A percentile compares a stretch with the other conserved stretches of the same genome.
Evolutionary conservation across 2,888 invertebrate genomes (phyloP).

Genomic region (Dioctria linearis): DNA sequence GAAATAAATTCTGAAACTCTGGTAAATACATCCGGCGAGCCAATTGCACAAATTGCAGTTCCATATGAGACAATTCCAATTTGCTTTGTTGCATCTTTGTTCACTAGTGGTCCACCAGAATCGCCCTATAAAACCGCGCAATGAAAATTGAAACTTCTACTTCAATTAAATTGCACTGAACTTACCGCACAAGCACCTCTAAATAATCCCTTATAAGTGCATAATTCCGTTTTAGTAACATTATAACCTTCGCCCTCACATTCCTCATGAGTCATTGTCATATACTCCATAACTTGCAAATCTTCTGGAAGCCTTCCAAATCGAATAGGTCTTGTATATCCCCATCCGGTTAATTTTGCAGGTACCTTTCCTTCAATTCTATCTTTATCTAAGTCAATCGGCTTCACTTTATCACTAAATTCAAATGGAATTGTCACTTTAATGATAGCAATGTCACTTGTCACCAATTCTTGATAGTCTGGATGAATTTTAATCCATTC

Average conservation of each 20-base stretch:
- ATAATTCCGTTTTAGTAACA: constrained; percentile 67
- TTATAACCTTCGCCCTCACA: constrained; percentile 66
- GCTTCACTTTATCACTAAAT: constrained; percentile 66
- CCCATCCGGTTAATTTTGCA: constrained; percentile 68
- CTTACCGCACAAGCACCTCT: constrained; percentile 64
- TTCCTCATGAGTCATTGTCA: constrained; percentile 65
- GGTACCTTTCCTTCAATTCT: constrained; percentile 65
- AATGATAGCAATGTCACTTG: constrained; percentile 68
- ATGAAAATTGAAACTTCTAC: constrained; percentile 42
- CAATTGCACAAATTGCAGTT: constrained; percentile 59
- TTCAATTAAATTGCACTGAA: constrained; percentile 30
- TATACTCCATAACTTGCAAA: constrained; percentile 66
- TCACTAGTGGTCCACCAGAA: constrained; percentile 69
- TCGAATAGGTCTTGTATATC: constrained; percentile 67
- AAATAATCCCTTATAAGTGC: constrained; percentile 64
- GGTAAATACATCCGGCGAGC: constrained; percentile 68
- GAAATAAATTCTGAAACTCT: constrained; percentile 66
- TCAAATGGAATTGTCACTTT: constrained; percentile 65
- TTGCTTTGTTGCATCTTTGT: constrained; percentile 61
- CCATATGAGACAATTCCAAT: constrained; percentile 69
- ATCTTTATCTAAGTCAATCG: constrained; percentile 68
- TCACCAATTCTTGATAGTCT: constrained; percentile 66
- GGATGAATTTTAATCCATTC: constrained; percentile 66
- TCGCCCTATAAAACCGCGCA: constrained; percentile 64
- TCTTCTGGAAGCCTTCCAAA: constrained; percentile 63